phyloP scores from a whole-genome alignment of 2,888 invertebrate genomes.

The Gymnosoma rotundatum region DNA sequence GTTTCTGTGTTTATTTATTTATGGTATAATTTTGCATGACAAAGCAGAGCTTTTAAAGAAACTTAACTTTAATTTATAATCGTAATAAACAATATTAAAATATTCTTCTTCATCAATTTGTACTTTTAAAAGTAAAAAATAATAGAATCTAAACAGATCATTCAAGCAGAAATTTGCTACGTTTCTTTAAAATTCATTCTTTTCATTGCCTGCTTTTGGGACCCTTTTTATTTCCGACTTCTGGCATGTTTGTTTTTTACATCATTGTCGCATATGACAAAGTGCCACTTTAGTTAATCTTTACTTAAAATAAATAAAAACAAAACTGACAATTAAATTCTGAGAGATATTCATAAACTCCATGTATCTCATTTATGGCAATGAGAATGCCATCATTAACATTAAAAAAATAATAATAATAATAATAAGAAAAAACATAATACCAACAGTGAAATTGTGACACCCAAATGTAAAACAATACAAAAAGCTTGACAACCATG shows the following conservation, averaged over 20 bases:
- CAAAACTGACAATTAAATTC: constrained; percentile 47
- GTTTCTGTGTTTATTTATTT: constrained; percentile 5
- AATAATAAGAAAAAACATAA: not conserved
- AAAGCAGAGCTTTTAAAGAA: constrained; percentile 16
- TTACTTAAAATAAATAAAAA: constrained; percentile 35
- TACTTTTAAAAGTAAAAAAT: too few relatives aligned
- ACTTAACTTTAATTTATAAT: not conserved
- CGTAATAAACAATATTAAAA: too few relatives aligned
- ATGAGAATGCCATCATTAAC: constrained; percentile 19
- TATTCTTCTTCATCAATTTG: too few relatives aligned
- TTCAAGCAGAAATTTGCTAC: too few relatives aligned
- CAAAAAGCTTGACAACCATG: not conserved
- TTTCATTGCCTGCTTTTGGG: constrained; percentile 4
- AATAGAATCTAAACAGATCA: too few relatives aligned
- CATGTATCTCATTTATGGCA: constrained; percentile 20
- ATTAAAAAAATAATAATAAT: not conserved
- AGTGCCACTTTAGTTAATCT: constrained; percentile 63
- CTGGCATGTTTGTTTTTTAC: not conserved
- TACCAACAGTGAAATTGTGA: not conserved
- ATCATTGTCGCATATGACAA: constrained; percentile 45
- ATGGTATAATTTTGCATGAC: not conserved
- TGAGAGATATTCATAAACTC: constrained; percentile 14
- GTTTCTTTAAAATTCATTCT: not conserved
- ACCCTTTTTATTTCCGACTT: not conserved
- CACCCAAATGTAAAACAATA: not conserved